These are phyloP conservation scores for Calameuta pallipes DNA, from an alignment of 2,888 invertebrate genomes.

Conservation along the genomic window DNA sequence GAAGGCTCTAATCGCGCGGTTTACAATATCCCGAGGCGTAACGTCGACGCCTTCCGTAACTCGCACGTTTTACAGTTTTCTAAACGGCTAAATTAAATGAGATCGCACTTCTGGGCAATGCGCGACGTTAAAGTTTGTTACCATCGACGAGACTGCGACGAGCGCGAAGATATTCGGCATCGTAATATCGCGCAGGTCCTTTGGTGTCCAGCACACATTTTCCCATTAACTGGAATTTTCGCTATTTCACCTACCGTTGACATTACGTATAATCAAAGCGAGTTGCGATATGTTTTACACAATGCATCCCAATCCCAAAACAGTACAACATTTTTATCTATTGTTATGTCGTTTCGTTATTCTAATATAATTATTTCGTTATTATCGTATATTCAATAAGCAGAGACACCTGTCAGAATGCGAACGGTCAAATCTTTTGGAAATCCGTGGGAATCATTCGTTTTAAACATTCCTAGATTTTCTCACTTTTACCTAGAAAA, in stretches of 20 bases:
- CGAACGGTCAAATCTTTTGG: background rate
- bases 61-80: conserved; percentile 42
- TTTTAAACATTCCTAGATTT: background rate
- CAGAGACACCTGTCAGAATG: background rate
- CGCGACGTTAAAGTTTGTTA: conserved; percentile 25
- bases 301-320: conserved; percentile 15
- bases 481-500: too few relatives aligned
- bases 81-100: conserved; percentile 34
- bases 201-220: conserved; percentile 44
- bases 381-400: background rate
- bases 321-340: conserved; percentile 36
- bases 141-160: too few relatives aligned
- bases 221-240: conserved; percentile 24
- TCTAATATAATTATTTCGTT: conserved; percentile 29
- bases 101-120: conserved; percentile 30
- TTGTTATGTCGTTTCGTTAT: conserved; percentile 34
- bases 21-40: background rate
- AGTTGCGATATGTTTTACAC: conserved; percentile 16
- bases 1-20: background rate
- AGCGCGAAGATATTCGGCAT: conserved; percentile 14
- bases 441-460: background rate
- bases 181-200: conserved; percentile 17
- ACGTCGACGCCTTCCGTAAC: conserved; percentile 36
- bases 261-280: conserved; percentile 41
- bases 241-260: conserved; percentile 29